Evolutionary conservation across 2,113 vertebrate species (phyloP).

Genomic region (Chiloscyllium plagiosum): DNA sequence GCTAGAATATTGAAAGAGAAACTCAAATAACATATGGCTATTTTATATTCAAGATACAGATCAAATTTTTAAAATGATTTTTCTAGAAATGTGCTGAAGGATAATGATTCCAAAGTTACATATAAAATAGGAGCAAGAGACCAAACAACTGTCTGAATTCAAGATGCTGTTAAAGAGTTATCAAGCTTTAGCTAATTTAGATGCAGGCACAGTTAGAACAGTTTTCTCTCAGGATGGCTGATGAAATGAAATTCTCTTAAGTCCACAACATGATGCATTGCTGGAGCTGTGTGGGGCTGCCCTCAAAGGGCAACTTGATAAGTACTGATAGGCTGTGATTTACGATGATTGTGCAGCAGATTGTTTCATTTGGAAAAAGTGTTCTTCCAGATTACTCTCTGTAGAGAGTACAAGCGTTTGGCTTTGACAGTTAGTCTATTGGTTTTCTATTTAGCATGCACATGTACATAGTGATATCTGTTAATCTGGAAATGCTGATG

Average conservation of each 20-base stretch:
- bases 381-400: slow-evolving; percentile 44
- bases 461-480: not conserved
- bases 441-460: slow-evolving; percentile 29
- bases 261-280: slow-evolving; percentile 39
- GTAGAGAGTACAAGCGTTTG: slow-evolving; percentile 22
- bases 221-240: slow-evolving; percentile 37
- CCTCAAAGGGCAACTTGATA: slow-evolving; percentile 41
- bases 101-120: slow-evolving; percentile 19
- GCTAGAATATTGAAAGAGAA: not conserved
- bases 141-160: not conserved
- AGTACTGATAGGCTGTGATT: slow-evolving; percentile 44
- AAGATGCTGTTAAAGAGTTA: not conserved
- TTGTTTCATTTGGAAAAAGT: slow-evolving; percentile 45
- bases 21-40: not conserved
- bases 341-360: slow-evolving; percentile 41
- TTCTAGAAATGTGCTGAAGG: not conserved
- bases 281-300: slow-evolving; percentile 40
- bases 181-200: slow-evolving; percentile 24
- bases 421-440: slow-evolving; percentile 24
- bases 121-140: slow-evolving; percentile 20
- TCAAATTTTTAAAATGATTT: not conserved
- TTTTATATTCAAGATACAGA: not conserved
- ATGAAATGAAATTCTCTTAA: slow-evolving; percentile 40
- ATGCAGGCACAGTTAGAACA: slow-evolving; percentile 19
- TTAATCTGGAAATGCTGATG: not conserved